These are phyloP conservation scores for Megaptera novaeangliae DNA, from an alignment of 2,113 vertebrate species.

Conservation along the genomic window DNA sequence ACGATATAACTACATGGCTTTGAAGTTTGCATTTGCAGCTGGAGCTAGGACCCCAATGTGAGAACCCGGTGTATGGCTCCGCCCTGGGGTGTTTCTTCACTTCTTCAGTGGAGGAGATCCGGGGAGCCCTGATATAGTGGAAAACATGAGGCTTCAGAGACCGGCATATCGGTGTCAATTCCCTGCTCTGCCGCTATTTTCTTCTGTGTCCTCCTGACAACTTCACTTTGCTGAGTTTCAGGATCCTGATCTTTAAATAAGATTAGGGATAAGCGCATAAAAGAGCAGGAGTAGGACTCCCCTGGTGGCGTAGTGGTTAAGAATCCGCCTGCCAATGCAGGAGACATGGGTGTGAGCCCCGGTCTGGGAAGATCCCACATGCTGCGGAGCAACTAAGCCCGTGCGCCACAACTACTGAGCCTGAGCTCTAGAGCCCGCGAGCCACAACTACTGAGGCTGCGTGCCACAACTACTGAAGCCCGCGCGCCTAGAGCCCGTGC, in stretches of 20 bases:
- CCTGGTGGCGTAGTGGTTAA: too few relatives aligned
- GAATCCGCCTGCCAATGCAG: too few relatives aligned
- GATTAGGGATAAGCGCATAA: not conserved
- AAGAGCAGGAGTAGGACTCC: not conserved
- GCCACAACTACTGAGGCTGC: too few relatives aligned
- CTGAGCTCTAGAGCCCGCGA: too few relatives aligned
- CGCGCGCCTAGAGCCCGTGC: too few relatives aligned
- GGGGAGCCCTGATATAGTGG: not conserved
- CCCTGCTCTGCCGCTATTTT: not conserved
- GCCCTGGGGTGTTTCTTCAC: not conserved
- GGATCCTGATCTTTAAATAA: not conserved
- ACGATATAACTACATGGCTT: not conserved
- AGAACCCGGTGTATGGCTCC: accelerated
- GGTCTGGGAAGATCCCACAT: too few relatives aligned
- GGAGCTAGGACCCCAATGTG: not conserved
- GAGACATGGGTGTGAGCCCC: too few relatives aligned
- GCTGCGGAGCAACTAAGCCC: too few relatives aligned
- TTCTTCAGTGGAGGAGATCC: not conserved
- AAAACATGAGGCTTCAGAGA: not conserved
- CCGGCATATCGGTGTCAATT: not conserved
- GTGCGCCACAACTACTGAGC: too few relatives aligned
- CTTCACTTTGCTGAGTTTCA: not conserved
- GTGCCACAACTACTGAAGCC: too few relatives aligned
- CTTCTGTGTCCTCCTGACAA: not conserved
- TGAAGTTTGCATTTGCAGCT: not conserved